phyloP scores from a whole-genome alignment of 2,797 vertebrate genomes.

The Anas flavirostris region DNA sequence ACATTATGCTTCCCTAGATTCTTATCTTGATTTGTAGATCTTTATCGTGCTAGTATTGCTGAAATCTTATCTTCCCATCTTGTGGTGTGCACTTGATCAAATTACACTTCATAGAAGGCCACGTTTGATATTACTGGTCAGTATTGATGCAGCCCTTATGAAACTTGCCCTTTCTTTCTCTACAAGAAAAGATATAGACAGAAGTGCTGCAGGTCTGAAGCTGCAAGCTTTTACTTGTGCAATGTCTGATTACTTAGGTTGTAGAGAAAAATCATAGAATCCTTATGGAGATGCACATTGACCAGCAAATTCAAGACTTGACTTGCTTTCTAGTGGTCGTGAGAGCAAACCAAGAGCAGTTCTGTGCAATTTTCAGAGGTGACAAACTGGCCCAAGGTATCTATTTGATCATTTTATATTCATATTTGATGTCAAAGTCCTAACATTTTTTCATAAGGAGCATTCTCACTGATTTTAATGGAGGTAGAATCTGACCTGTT shows the following conservation, averaged over 20 bases:
- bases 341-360: not conserved
- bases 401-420: not conserved
- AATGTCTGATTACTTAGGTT: not conserved
- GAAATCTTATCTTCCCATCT: not conserved
- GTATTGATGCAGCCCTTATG: not conserved
- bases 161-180: not conserved
- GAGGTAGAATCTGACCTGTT: not conserved
- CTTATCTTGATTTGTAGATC: not conserved
- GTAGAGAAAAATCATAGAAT: not conserved
- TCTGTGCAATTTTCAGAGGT: not conserved
- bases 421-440: not conserved
- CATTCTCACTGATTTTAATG: not conserved
- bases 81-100: too few relatives aligned
- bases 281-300: fast-evolving
- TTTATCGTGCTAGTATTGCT: not conserved
- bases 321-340: fast-evolving
- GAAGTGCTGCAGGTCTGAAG: not conserved
- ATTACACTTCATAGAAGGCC: not conserved
- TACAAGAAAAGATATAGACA: not conserved
- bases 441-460: not conserved
- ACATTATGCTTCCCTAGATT: not conserved
- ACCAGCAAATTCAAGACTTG: not conserved
- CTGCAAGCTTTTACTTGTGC: not conserved
- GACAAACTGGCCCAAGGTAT: not conserved
- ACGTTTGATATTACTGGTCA: not conserved